A percentile compares a stretch with the other conserved stretches of the same genome.
phyloP scores from a whole-genome alignment of 2,888 invertebrate genomes.

The Myopa testacea region DNA sequence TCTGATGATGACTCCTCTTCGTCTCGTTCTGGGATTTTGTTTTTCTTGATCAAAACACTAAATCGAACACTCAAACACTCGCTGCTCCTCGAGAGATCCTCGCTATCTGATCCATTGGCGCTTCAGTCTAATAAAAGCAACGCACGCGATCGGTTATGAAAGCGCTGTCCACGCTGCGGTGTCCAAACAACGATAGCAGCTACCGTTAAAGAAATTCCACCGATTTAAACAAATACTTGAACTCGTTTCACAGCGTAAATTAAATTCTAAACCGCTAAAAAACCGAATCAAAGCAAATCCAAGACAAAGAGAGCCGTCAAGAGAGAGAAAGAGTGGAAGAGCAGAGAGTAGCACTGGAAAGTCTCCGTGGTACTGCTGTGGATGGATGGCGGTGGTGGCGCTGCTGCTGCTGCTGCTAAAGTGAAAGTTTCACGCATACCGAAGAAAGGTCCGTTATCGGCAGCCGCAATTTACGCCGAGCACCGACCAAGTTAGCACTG shows the following conservation, averaged over 20 bases:
- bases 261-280: not conserved
- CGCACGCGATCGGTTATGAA: not conserved
- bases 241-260: not conserved
- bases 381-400: conserved; percentile 4
- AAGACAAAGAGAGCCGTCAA: not conserved
- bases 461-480: conserved; percentile 1
- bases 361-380: not conserved
- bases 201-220: not conserved
- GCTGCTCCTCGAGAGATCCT: not conserved
- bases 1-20: no score
- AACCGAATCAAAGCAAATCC: not conserved
- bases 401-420: conserved; percentile 57
- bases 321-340: conserved; percentile 13
- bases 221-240: not conserved
- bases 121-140: not conserved
- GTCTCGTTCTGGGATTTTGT: no score
- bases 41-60: no score
- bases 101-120: not conserved
- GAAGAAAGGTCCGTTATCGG: conserved; percentile 39
- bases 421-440: conserved; percentile 58
- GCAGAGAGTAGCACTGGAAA: conserved; percentile 10
- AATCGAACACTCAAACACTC: not conserved
- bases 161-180: not conserved
- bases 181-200: not conserved
- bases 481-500: conserved; percentile 5